Percentiles rank a stretch among this genome's conserved stretches.
Conservation (phyloP, 1,140 invertebrate species). For the Meloidogyne chitwoodi region DNA sequence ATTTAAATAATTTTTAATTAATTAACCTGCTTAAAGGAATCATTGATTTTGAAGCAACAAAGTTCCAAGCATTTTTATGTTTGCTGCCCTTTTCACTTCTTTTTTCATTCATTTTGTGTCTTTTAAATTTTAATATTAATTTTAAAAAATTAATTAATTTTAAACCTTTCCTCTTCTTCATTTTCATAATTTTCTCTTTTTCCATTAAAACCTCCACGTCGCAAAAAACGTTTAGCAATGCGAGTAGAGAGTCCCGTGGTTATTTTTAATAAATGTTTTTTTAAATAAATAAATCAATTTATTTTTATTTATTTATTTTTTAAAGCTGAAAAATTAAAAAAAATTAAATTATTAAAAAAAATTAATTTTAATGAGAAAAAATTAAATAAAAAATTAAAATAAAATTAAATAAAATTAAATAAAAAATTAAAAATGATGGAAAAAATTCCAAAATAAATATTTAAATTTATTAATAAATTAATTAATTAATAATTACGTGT, state of each 20-base stretch:
- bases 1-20: background rate
- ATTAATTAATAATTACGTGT: too few relatives aligned
- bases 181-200: background rate
- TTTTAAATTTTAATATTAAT: background rate
- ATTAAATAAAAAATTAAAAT: too few relatives aligned
- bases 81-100: background rate
- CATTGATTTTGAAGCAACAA: slow-evolving; percentile 19
- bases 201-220: background rate
- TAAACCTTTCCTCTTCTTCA: background rate
- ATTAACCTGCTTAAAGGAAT: slow-evolving; percentile 17
- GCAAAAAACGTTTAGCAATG: slow-evolving; percentile 10
- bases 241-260: slow-evolving; percentile 12
- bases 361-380: too few relatives aligned
- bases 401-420: too few relatives aligned
- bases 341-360: too few relatives aligned
- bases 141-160: too few relatives aligned
- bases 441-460: too few relatives aligned
- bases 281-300: background rate
- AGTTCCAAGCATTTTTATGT: slow-evolving; percentile 8
- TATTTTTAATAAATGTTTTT: background rate
- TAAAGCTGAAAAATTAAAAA: too few relatives aligned
- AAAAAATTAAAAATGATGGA: too few relatives aligned
- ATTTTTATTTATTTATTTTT: too few relatives aligned
- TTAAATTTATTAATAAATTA: too few relatives aligned
- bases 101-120: background rate